Evolutionary conservation across 2,888 invertebrate species (phyloP), one percentile per base, ranked within the genome.

Genomic region (Eristalis tenax): DNA sequence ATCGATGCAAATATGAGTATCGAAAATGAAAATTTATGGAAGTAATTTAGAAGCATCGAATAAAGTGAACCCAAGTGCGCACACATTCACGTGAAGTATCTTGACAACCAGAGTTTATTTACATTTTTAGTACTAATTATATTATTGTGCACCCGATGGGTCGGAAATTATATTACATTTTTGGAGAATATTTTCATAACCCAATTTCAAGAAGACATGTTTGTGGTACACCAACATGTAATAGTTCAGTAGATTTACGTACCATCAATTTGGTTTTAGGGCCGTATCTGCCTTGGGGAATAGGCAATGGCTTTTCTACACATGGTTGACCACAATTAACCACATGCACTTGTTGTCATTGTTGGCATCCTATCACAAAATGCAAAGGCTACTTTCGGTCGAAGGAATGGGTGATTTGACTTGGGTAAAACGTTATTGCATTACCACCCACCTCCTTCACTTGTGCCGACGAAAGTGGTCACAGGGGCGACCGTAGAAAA

Each of bases 291-390:
- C 50, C 50, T 18, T 8, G 73, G 61, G 66, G 73, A 76, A 73
- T 57, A 68, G 68, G 64, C 77, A 73, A 57, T 43, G 59, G 74
- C 68, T 78, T 63, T 66, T 70, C 82, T 71, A 61, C 82, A 73
- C 71, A 78, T 74, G 83, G 79, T 80, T 83, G 79, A 87, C 87
- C 87, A 87, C 83, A 79, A 87, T 87, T 87, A 76, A 87, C 87
- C 87, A 73, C 76, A 83, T 87, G 79, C 83, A 87, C 83, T 87
- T 87, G 87, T 79, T 87, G 79, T 87, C 79, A 79, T 86, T 50
- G 50, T 50, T 50, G 50, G 50, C 57, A 74, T 35, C 56, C 66
- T 2, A 8, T 83, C 86, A 26, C 86, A 86, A 63, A 71, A 79
- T 59, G 65, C 65, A 50, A 82, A 57, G 63, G 38, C 59, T 28